phyloP scores from a whole-genome alignment of 2,113 vertebrate genomes.

The Jacana jacana region DNA sequence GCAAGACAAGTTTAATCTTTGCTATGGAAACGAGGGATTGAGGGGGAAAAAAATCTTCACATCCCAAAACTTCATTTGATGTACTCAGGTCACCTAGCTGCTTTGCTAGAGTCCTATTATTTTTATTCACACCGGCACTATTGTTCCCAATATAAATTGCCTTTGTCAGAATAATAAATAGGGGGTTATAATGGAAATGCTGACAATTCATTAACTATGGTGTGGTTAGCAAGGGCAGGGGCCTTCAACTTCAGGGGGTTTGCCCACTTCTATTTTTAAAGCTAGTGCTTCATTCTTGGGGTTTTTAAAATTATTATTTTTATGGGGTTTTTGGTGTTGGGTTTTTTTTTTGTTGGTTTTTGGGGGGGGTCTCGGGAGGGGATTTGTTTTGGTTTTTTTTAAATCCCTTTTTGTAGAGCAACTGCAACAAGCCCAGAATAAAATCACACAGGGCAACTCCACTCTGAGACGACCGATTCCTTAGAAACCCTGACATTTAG shows the following conservation, averaged over 20 bases:
- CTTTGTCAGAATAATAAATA: slow-evolving; percentile 67
- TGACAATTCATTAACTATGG: slow-evolving; percentile 52
- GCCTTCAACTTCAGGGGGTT: fast-evolving
- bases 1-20: slow-evolving; percentile 37
- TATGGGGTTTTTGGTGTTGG: no score
- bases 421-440: neutral
- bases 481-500: neutral
- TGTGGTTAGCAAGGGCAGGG: neutral
- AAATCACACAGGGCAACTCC: neutral
- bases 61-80: slow-evolving; percentile 14
- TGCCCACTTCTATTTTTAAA: neutral
- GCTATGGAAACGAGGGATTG: neutral
- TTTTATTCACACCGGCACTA: slow-evolving; percentile 62
- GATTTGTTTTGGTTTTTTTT: no score
- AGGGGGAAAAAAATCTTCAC: neutral
- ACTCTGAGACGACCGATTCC: neutral
- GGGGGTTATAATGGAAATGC: slow-evolving; percentile 56
- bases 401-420: neutral
- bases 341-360: no score
- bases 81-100: slow-evolving; percentile 44
- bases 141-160: slow-evolving; percentile 70
- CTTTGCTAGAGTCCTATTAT: slow-evolving; percentile 6
- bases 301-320: no score
- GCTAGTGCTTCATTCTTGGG: neutral
- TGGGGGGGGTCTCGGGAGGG: no score